Evolutionary conservation across 2,888 invertebrate species (phyloP), one percentile per base, ranked within the genome.

Genomic region (Epicampocera succincta): DNA sequence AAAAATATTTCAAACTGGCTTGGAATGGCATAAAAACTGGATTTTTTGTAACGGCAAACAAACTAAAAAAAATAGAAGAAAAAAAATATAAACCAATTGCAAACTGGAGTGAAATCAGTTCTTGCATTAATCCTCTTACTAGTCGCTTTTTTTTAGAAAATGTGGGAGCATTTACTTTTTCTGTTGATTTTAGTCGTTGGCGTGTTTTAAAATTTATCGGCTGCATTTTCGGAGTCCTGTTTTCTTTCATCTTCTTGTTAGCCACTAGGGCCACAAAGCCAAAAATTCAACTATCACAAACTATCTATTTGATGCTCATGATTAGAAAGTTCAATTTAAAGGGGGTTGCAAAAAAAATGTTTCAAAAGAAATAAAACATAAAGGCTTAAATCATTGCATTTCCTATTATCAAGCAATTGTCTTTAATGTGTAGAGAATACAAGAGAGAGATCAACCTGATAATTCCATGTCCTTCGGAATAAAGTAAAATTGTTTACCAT

Each of bases 71-170:
- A n/a, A n/a, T n/a, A n/a, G n/a, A n/a, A 15, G 1, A 52, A 13
- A 56, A 56, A 15, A 6, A 29, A 21, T 65, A 52, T 42, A 61
- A 52, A 4, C 42, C 40, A 56, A 65, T 65, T 25, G 40, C 38
- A 74, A 75, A 75, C 42, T 75, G 50, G 19, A 66, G 58, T 50
- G 38, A 75, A 75, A 75, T 46, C 46, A 40, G 38, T 40, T 54
- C 48, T 48, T 33, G 3, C 3, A n/a, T 48, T 46, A 9, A 33
- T 33, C 33, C 33, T 33, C 8, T 8, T 8, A 9, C 3, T 6
- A 9, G 8, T 48, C n/a, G 1, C 9, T 48, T 46, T 0, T n/a
- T 11, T 4, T 50, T 15, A 69, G 38, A 58, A 75, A 66, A 75
- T 75, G 71, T 80, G 60, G 60, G 42, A 63, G 44, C 15, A 52